phyloP scores from a whole-genome alignment of 92 coral and sea anemone species.

The Blastomussa wellsi region DNA sequence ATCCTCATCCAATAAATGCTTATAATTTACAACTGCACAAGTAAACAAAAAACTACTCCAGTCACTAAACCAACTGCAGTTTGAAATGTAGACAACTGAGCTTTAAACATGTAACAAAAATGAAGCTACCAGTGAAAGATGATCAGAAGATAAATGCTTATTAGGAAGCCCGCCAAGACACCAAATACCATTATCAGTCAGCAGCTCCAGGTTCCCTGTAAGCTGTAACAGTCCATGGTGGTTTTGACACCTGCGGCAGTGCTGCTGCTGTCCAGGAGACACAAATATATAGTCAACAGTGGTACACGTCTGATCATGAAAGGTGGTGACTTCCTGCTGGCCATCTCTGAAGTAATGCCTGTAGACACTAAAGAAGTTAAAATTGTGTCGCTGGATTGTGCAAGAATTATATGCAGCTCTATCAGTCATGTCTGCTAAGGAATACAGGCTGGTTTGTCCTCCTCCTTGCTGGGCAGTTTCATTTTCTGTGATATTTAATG shows the following conservation, averaged over 20 bases:
- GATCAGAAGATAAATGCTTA: conserved; percentile 88
- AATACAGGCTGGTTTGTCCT: background rate
- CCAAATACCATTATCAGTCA: conserved; percentile 54
- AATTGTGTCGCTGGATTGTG: conserved; percentile 42
- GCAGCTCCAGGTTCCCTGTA: conserved; percentile 67
- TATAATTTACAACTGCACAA: too few relatives aligned
- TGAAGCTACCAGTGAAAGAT: conserved; percentile 74
- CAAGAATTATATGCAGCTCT: background rate
- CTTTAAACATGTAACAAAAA: conserved; percentile 61
- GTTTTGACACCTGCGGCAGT: conserved; percentile 26
- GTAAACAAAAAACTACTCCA: too few relatives aligned
- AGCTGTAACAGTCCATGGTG: conserved; percentile 64
- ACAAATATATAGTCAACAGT: conserved; percentile 89
- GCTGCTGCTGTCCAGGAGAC: conserved; percentile 50
- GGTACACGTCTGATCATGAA: conserved; percentile 76
- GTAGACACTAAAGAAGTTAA: conserved; percentile 82
- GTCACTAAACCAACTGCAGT: background rate
- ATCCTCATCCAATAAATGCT: too few relatives aligned
- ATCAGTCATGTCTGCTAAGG: background rate
- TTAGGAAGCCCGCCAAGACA: conserved; percentile 72
- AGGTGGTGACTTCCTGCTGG: conserved; percentile 83
- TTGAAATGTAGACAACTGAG: background rate
- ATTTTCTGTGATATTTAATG: background rate
- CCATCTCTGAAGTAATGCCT: conserved; percentile 55
- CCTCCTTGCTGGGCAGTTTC: conserved; percentile 17